Percentiles rank a stretch among this genome's conserved stretches.
phyloP scores from a whole-genome alignment of 2,888 invertebrate species.

The Iphiclides podalirius region DNA sequence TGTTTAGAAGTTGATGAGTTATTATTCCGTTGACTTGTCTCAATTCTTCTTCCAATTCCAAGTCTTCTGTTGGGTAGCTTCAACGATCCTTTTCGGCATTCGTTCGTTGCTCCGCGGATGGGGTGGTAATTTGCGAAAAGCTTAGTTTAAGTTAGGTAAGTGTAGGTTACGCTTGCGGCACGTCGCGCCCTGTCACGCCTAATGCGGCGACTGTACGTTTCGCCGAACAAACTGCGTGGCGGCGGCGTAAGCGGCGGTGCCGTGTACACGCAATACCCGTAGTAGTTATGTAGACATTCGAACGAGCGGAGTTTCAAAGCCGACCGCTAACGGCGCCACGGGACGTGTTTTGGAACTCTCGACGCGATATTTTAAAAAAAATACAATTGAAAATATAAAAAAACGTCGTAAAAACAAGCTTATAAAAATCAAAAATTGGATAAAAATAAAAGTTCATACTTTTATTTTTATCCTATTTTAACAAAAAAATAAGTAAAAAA shows the following conservation, averaged over 20 bases:
- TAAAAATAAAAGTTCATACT: background rate
- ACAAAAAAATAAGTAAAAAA: background rate
- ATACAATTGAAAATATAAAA: background rate
- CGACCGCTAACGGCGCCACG: background rate
- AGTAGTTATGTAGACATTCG: too few relatives aligned
- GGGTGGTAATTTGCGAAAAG: background rate
- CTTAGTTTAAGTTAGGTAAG: background rate
- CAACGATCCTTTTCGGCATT: background rate
- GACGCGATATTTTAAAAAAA: background rate
- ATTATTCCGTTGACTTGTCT: too few relatives aligned
- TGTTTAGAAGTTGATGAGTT: too few relatives aligned
- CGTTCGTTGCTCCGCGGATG: background rate
- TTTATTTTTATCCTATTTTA: background rate
- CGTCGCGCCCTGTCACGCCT: background rate
- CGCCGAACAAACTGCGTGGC: background rate
- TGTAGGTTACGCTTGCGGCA: background rate
- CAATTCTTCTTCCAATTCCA: background rate
- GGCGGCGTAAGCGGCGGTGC: background rate
- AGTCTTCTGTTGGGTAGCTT: background rate
- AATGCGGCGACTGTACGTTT: background rate
- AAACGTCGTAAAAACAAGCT: background rate
- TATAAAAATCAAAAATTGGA: background rate
- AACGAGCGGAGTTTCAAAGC: too few relatives aligned
- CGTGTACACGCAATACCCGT: conserved; percentile 1
- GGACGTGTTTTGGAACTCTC: background rate